These are phyloP conservation scores for Ficedula albicollis DNA, from an alignment of 2,797 vertebrate genomes.

Conservation along the genomic window DNA sequence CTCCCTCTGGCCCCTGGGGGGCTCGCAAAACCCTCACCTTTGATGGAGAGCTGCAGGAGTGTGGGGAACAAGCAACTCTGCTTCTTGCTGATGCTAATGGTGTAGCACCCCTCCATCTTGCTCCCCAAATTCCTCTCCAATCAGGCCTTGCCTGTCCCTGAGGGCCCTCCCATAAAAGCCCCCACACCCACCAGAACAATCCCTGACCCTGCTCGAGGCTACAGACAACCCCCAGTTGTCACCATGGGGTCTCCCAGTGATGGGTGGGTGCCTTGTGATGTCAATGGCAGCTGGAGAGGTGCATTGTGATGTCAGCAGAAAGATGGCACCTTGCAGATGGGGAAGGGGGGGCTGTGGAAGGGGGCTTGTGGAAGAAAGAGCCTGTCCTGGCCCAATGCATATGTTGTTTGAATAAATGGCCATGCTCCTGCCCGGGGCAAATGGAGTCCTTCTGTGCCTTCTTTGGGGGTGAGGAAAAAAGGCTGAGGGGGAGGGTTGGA, in stretches of 20 bases:
- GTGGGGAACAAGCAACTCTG: neutral
- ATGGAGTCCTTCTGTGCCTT: too few species aligned
- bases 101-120: neutral
- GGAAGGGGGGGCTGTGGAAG: neutral
- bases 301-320: neutral
- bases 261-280: neutral
- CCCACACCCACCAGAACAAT: neutral
- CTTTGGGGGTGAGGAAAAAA: too few species aligned
- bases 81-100: neutral
- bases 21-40: neutral
- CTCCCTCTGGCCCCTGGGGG: neutral
- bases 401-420: too few species aligned
- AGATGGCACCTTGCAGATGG: neutral
- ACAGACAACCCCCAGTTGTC: neutral
- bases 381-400: too few species aligned
- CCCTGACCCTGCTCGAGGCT: fast-evolving
- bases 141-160: neutral
- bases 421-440: too few species aligned
- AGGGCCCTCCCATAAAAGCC: neutral
- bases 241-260: neutral
- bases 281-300: neutral
- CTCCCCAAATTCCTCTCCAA: neutral
- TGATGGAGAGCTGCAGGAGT: neutral
- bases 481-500: too few species aligned
- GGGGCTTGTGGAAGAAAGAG: too few species aligned